Evolutionary conservation across 2,888 invertebrate genomes (phyloP).

Genomic region (Stenolophus ochropezus): DNA sequence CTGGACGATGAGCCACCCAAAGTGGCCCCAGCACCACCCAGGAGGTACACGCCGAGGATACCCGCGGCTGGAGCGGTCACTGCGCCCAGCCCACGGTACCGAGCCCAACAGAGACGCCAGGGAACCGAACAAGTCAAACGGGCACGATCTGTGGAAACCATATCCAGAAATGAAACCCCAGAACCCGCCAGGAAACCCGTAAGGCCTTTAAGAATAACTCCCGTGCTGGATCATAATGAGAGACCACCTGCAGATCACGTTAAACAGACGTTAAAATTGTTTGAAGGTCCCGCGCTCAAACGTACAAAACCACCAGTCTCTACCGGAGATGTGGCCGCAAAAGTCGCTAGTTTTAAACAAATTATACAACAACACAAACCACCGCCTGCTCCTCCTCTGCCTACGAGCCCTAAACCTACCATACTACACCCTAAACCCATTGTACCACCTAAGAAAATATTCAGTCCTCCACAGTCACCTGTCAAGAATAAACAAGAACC

Average conservation of each 20-base stretch:
- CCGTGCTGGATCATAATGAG: constrained; percentile 83
- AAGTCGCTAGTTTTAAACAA: constrained; percentile 79
- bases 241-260: constrained; percentile 93
- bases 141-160: constrained; percentile 89
- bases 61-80: constrained; percentile 63
- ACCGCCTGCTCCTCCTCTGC: background rate
- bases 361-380: constrained; percentile 77
- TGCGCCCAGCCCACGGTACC: constrained; percentile 70
- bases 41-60: constrained; percentile 40
- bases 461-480: constrained; percentile 1
- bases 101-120: constrained; percentile 73
- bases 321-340: constrained; percentile 79
- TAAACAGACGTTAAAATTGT: constrained; percentile 88
- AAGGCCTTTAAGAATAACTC: constrained; percentile 78
- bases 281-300: constrained; percentile 82
- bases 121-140: constrained; percentile 84
- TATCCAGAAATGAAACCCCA: constrained; percentile 61
- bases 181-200: constrained; percentile 67
- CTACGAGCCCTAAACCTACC: constrained; percentile 71
- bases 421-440: constrained; percentile 22
- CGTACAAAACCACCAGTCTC: constrained; percentile 74
- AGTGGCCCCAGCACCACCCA: background rate
- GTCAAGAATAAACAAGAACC: constrained; percentile 60
- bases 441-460: constrained; percentile 1
- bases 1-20: constrained; percentile 77